Evolutionary conservation across 1,140 invertebrate genomes (phyloP).

Genomic region (Drosophila nannoptera): DNA sequence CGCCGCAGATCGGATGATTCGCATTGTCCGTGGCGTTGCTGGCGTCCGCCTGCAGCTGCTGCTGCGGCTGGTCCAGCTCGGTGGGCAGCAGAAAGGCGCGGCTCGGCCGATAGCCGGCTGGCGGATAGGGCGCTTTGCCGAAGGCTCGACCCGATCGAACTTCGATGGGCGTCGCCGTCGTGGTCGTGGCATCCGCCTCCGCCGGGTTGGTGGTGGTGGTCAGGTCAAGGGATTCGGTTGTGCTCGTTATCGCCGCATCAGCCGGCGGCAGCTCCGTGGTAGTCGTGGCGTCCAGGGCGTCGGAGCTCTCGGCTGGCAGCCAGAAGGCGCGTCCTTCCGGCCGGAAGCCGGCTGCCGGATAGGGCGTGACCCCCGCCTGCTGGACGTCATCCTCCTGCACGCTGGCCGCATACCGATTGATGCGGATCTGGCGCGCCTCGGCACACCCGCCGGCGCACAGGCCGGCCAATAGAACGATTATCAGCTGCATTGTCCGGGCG

Average conservation of each 20-base stretch:
- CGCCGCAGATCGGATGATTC: slow-evolving; percentile 68
- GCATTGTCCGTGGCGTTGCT: slow-evolving; percentile 35
- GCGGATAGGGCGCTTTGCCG: slow-evolving; percentile 60
- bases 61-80: slow-evolving; percentile 36
- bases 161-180: slow-evolving; percentile 25
- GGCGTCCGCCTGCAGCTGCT: slow-evolving; percentile 13
- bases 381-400: slow-evolving; percentile 59
- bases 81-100: slow-evolving; percentile 65
- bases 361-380: slow-evolving; percentile 44
- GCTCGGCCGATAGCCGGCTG: slow-evolving; percentile 67
- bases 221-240: slow-evolving; percentile 51
- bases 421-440: slow-evolving; percentile 63
- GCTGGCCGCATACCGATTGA: slow-evolving; percentile 63
- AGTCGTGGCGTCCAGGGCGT: slow-evolving; percentile 15
- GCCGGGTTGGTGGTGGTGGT: slow-evolving; percentile 45
- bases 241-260: slow-evolving; percentile 40
- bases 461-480: slow-evolving; percentile 32
- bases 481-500: slow-evolving; percentile 43
- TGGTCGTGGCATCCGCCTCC: slow-evolving; percentile 41
- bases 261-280: slow-evolving; percentile 53
- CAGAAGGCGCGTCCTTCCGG: slow-evolving; percentile 59
- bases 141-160: slow-evolving; percentile 39
- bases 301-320: slow-evolving; percentile 53
- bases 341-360: slow-evolving; percentile 60
- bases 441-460: slow-evolving; percentile 28